phyloP scores from a whole-genome alignment of 1,140 invertebrate genomes.

The Alviniconcha marisindica region DNA sequence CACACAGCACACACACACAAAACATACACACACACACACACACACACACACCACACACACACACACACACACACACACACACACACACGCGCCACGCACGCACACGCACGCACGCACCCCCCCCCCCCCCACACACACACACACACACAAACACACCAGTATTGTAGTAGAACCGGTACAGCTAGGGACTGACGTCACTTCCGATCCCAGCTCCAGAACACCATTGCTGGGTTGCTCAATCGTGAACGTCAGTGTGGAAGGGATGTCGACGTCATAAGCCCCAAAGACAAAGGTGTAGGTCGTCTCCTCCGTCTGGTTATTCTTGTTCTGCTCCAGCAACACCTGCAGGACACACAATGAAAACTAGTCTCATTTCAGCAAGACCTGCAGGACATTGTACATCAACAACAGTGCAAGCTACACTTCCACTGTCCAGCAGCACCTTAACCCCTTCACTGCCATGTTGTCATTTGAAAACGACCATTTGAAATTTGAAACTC shows the following conservation, averaged over 20 bases:
- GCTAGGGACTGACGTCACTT: background rate
- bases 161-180: background rate
- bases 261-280: background rate
- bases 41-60: no score
- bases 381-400: no score
- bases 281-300: background rate
- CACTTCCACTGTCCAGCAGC: no score
- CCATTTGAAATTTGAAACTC: no score
- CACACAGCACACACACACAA: no score
- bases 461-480: no score
- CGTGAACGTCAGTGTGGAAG: background rate
- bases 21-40: no score
- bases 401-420: no score
- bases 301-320: background rate
- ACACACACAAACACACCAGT: conserved; percentile 14
- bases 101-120: conserved; percentile 9
- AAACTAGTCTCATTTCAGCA: no score
- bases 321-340: background rate
- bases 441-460: no score
- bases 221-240: background rate
- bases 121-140: conserved; percentile 1
- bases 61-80: conserved; percentile 18
- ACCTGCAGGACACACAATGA: background rate
- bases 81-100: no score
- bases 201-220: background rate